Percentiles rank a stretch among this genome's conserved stretches.
phyloP scores from a whole-genome alignment of 2,888 invertebrate genomes.

The Marasmarcha lunaedactyla region DNA sequence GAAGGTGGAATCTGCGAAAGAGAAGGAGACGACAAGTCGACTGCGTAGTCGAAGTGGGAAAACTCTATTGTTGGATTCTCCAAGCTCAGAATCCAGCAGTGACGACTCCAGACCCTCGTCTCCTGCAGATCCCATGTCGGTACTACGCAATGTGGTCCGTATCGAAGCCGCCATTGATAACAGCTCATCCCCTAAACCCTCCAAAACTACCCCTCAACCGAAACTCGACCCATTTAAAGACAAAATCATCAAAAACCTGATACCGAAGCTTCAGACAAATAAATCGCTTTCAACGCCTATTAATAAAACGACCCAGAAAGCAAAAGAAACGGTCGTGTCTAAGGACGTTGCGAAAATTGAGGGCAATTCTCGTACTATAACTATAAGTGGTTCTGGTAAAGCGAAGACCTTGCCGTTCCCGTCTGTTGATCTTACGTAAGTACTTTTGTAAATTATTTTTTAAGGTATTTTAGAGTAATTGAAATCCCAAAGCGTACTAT shows the following conservation, averaged over 20 bases:
- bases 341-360: conserved; percentile 14
- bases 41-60: background rate
- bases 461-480: too few relatives aligned
- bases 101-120: conserved; percentile 19
- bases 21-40: background rate
- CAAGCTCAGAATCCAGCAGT: conserved; percentile 8
- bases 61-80: too few relatives aligned
- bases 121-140: conserved; percentile 30
- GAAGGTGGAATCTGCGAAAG: background rate
- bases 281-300: too few relatives aligned
- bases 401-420: conserved; percentile 2
- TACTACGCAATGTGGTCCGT: conserved; percentile 41
- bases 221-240: conserved; percentile 14
- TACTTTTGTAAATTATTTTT: background rate
- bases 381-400: conserved; percentile 18
- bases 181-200: background rate
- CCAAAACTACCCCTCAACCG: too few relatives aligned
- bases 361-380: conserved; percentile 16
- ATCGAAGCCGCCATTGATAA: conserved; percentile 30
- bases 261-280: too few relatives aligned
- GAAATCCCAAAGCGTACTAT: too few relatives aligned
- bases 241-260: too few relatives aligned
- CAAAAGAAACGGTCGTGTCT: too few relatives aligned
- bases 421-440: background rate
- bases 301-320: too few relatives aligned